A percentile compares a stretch with the other conserved stretches of the same genome.
phyloP scores from a whole-genome alignment of 2,113 vertebrate species.

The Dermatemys mawii region DNA sequence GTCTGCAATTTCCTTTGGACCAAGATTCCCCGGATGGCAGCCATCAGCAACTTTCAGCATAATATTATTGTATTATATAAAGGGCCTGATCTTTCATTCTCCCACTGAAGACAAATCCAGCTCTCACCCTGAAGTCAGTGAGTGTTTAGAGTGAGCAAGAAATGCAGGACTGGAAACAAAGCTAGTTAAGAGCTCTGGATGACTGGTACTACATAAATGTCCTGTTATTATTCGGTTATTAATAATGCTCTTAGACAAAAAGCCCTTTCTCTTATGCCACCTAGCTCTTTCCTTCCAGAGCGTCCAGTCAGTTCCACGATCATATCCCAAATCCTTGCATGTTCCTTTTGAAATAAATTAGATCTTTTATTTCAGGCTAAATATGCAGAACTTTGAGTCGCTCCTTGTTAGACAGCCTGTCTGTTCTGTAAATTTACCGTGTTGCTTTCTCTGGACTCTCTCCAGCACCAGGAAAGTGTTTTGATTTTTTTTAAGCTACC shows the following conservation, averaged over 20 bases:
- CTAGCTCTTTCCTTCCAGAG: not conserved
- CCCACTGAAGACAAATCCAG: slow-evolving; percentile 23
- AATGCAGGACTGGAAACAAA: not conserved
- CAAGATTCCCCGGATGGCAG: not conserved
- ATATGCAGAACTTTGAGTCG: not conserved
- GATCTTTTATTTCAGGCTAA: not conserved
- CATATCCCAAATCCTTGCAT: not conserved
- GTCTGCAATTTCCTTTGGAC: not conserved
- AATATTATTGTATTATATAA: not conserved
- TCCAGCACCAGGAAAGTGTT: rapidly evolving
- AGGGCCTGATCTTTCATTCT: slow-evolving; percentile 40
- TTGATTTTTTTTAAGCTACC: not conserved
- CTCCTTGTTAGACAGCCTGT: not conserved
- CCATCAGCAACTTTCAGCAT: rapidly evolving
- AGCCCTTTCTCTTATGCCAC: rapidly evolving
- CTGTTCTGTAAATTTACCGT: not conserved
- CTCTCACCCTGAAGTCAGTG: not conserved
- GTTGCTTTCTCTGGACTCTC: not conserved
- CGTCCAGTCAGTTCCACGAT: not conserved
- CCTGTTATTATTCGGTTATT: not conserved
- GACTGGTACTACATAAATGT: not conserved
- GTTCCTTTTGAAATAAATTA: not conserved
- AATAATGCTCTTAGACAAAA: not conserved
- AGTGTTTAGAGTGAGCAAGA: not conserved
- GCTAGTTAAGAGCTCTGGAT: not conserved